These are phyloP conservation scores for Pao palembangensis DNA, from an alignment of 2,113 vertebrate species.

Conservation along the genomic window DNA sequence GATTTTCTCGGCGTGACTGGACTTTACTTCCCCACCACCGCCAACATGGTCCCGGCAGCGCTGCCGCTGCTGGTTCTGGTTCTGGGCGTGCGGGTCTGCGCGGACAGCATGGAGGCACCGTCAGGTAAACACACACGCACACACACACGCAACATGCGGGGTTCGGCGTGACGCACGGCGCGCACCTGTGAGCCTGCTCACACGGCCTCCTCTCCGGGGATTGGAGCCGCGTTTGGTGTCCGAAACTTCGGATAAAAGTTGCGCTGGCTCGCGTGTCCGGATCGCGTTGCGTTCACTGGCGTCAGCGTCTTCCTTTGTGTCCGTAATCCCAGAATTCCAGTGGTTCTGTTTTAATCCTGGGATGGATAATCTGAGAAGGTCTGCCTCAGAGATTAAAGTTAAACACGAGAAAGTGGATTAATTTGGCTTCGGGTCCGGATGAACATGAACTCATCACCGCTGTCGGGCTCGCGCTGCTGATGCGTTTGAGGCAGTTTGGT, in stretches of 20 bases:
- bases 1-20: slow-evolving; percentile 58
- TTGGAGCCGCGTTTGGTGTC: background rate
- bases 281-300: background rate
- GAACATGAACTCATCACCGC: too few species aligned
- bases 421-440: background rate
- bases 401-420: background rate
- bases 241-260: background rate
- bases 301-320: slow-evolving; percentile 28
- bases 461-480: too few species aligned
- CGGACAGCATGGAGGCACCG: slow-evolving; percentile 72
- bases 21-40: slow-evolving; percentile 51
- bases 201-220: too few species aligned
- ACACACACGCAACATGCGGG: background rate
- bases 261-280: background rate
- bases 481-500: too few species aligned
- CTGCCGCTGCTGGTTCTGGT: slow-evolving; percentile 71
- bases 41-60: slow-evolving; percentile 55
- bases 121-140: slow-evolving; percentile 64
- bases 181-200: background rate
- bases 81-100: slow-evolving; percentile 63
- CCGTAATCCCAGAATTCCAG: background rate
- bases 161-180: background rate
- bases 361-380: slow-evolving; percentile 5
- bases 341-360: background rate
- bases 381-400: background rate